A percentile compares a stretch with the other conserved stretches of the same genome.
These are phyloP conservation scores for Actinostola sp. DNA, from an alignment of 92 coral and sea anemone species.

Conservation along the genomic window DNA sequence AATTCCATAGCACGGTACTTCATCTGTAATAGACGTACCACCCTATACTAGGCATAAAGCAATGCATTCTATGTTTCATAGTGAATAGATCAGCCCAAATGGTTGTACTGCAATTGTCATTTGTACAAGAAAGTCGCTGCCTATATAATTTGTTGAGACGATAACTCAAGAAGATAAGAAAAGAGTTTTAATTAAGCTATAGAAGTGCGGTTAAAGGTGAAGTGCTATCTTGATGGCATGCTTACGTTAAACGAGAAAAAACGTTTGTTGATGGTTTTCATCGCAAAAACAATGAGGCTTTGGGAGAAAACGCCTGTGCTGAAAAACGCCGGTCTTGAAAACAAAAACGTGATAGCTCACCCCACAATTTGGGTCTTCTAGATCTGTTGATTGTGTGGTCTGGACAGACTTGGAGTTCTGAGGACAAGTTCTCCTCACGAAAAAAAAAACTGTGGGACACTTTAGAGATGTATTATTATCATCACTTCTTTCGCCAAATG, in stretches of 20 bases:
- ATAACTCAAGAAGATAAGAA: constrained; percentile 20
- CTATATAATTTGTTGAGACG: constrained; percentile 23
- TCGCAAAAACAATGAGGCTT: constrained; percentile 9
- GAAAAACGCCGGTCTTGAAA: not conserved
- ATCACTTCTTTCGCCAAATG: no score
- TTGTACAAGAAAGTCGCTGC: not conserved
- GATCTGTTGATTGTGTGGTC: no score
- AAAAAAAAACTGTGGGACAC: no score
- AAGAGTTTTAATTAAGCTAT: constrained; percentile 48
- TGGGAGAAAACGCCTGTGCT: constrained; percentile 15
- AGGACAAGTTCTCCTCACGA: no score
- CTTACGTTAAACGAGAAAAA: constrained; percentile 29
- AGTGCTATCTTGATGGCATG: constrained; percentile 41
- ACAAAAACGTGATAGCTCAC: no score
- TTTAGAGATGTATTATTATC: no score
- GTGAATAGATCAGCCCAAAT: not conserved
- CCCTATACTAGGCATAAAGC: no score
- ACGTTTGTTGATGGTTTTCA: not conserved
- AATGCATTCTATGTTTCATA: no score
- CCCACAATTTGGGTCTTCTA: no score
- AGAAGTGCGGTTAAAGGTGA: constrained; percentile 44
- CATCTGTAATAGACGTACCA: no score
- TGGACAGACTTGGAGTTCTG: no score
- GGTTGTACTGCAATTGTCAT: not conserved
- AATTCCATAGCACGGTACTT: no score